Base-by-base conservation (phyloP, 2,888 invertebrate species). In the Matsumyia berberina region DNA sequence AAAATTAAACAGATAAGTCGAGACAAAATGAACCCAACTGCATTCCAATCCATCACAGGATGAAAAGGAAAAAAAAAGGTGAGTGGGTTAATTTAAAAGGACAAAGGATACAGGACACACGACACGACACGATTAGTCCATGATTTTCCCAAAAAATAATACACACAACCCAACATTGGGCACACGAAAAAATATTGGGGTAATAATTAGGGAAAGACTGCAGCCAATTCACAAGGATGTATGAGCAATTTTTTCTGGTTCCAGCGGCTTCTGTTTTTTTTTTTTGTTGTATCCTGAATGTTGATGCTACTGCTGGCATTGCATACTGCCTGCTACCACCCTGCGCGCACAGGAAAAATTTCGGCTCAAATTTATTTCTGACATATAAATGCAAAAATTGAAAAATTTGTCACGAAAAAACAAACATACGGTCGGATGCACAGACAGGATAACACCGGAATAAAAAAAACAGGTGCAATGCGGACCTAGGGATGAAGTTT, bases 401-500 rank as follows among this genome's bases (percentile, higher is more conserved):
- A 86, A 86, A 86, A 86, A 86, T 80, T 72, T 81, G 86, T 86
- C 86, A 81, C 81, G 70, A 77, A 81, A 86, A 69, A 86, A 81
- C 72, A 66, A 81, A 81, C 81, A 81, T 79, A 83, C 78, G 64
- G 74, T 78, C 69, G 39, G 37, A 62, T 78, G 69, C 69, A 69
- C 57, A 51, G 37, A 29, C 55, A 46, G 62, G 44, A 57, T 53
- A 42, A 62, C 60, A 73, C 53, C 44, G 33, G 4, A 24, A 24
- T 3, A 24, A 42, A 62, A 67, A 73, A 58, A 46, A 37, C n/a
- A 42, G 12, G 8, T 49, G 44, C 42, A 8, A 9, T 64, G 33
- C 73, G 31, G 82, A 83, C 19, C 11, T 0, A 69, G 82, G 82
- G 31, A 9, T 29, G 15, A 7, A 0, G 3, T 7, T 29, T 11